Percentiles rank a stretch among this genome's conserved stretches.
phyloP scores from a whole-genome alignment of 2,888 invertebrate species.

The Protodeltote pygarga region DNA sequence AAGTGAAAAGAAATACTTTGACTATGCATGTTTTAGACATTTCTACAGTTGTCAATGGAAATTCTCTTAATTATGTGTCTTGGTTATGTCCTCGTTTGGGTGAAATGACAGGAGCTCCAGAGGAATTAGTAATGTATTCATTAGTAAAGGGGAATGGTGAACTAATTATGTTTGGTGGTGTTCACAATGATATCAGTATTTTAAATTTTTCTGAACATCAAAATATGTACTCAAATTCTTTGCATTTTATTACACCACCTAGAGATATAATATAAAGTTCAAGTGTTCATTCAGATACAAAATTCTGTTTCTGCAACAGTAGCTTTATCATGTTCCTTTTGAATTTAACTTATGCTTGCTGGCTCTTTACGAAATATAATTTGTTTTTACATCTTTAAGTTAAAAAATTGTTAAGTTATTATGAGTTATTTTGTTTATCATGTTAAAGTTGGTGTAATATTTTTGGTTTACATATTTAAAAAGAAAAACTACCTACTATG shows the following conservation, averaged over 20 bases:
- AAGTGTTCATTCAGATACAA: slow-evolving; percentile 4
- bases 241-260: slow-evolving; percentile 92
- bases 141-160: slow-evolving; percentile 96
- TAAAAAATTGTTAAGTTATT: slow-evolving; percentile 30
- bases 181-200: slow-evolving; percentile 92
- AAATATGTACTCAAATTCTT: slow-evolving; percentile 91
- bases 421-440: slow-evolving; percentile 18
- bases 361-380: slow-evolving; percentile 21
- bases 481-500: too few relatives aligned
- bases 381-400: slow-evolving; percentile 26
- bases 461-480: slow-evolving; percentile 5
- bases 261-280: slow-evolving; percentile 88
- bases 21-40: slow-evolving; percentile 96
- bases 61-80: slow-evolving; percentile 88
- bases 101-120: slow-evolving; percentile 91
- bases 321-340: slow-evolving; percentile 18
- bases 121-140: slow-evolving; percentile 96
- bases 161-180: slow-evolving; percentile 98
- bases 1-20: slow-evolving; percentile 89
- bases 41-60: slow-evolving; percentile 89
- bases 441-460: slow-evolving; percentile 23
- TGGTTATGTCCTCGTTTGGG: slow-evolving; percentile 91
- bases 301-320: too few relatives aligned
- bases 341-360: slow-evolving; percentile 29
- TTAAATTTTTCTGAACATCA: slow-evolving; percentile 87